These are phyloP conservation scores for Phylloscopus collybita DNA, from an alignment of 2,797 vertebrate genomes.

Conservation along the genomic window DNA sequence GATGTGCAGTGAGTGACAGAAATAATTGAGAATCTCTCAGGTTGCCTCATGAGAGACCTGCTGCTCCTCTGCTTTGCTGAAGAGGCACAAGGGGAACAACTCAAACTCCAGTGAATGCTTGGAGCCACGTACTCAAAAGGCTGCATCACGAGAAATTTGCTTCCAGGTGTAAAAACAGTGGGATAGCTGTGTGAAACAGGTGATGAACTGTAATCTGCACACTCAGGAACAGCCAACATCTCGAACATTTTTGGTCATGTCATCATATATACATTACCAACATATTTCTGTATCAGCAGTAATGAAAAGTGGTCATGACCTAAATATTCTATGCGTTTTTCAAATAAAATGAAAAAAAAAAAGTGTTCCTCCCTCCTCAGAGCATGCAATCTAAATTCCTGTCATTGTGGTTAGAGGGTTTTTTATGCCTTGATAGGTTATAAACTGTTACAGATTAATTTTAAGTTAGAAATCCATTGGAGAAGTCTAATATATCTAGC, in stretches of 20 bases:
- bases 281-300: background rate
- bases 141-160: background rate
- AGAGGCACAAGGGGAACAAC: background rate
- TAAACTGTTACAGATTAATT: conserved; percentile 57
- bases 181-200: background rate
- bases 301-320: background rate
- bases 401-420: background rate
- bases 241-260: background rate
- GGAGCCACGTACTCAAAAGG: background rate
- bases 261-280: background rate
- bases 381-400: background rate
- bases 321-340: background rate
- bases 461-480: conserved; percentile 29
- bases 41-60: background rate
- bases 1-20: background rate
- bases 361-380: background rate
- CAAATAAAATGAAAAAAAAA: conserved; percentile 26
- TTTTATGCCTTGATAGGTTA: conserved; percentile 34
- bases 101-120: background rate
- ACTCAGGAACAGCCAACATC: background rate
- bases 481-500: conserved; percentile 43
- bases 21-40: background rate
- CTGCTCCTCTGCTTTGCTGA: background rate
- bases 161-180: background rate
- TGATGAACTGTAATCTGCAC: background rate